Conservation (phyloP, 2,797 vertebrate genomes). For the Helarctos malayanus region DNA sequence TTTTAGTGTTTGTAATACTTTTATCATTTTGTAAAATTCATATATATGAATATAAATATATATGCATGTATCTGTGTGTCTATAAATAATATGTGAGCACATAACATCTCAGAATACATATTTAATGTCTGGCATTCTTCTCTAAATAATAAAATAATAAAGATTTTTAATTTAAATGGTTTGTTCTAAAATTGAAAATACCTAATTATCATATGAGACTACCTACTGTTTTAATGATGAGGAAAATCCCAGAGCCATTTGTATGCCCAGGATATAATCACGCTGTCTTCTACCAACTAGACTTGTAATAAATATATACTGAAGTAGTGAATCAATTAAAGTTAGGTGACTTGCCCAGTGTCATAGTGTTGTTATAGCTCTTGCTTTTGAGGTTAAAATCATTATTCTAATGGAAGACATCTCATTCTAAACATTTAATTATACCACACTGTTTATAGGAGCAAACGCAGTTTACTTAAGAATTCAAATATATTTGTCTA, state of each 20-base stretch:
- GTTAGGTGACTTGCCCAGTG: neutral
- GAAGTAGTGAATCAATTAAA: neutral
- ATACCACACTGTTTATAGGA: neutral
- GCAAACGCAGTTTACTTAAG: neutral
- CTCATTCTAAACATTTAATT: neutral
- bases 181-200: neutral
- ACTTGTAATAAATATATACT: neutral
- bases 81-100: neutral
- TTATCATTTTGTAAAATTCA: slow-evolving; percentile 3
- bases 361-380: neutral
- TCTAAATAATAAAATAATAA: neutral
- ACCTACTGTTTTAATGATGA: neutral
- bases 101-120: neutral
- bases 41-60: neutral
- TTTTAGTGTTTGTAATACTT: neutral
- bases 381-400: neutral
- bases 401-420: neutral
- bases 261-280: neutral
- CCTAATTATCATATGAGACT: neutral
- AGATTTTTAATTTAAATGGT: neutral
- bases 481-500: neutral
- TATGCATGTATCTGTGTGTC: no score
- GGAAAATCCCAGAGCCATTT: neutral
- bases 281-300: neutral
- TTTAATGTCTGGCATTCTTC: neutral